Evolutionary conservation across 2,888 invertebrate genomes (phyloP).

Genomic region (Clitarchus hookeri): DNA sequence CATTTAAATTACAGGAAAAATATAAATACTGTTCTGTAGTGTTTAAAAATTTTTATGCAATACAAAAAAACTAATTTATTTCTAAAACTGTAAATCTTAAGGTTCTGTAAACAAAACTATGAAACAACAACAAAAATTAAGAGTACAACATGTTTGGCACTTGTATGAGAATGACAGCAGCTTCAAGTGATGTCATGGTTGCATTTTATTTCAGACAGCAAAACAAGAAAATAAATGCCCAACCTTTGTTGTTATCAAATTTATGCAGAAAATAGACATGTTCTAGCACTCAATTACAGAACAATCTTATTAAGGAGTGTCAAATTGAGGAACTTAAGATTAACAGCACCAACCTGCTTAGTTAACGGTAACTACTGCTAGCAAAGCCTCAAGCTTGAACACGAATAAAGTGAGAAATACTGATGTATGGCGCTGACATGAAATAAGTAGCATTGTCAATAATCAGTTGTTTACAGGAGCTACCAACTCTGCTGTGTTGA

Average conservation of each 20-base stretch:
- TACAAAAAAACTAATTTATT: no score
- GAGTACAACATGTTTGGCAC: not conserved
- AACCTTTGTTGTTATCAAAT: not conserved
- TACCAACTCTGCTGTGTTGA: not conserved
- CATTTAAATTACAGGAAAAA: not conserved
- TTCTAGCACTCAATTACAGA: not conserved
- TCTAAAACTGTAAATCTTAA: not conserved
- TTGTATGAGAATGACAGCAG: not conserved
- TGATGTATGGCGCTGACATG: not conserved
- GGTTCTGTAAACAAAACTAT: not conserved
- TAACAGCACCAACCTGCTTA: not conserved
- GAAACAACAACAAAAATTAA: not conserved
- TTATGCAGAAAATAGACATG: not conserved
- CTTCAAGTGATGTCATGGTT: conserved; percentile 6
- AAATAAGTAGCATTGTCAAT: not conserved
- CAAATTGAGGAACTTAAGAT: not conserved
- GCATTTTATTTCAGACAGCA: not conserved
- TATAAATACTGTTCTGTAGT: not conserved
- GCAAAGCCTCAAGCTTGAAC: not conserved
- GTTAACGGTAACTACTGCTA: not conserved
- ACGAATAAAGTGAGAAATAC: not conserved
- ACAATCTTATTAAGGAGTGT: not conserved
- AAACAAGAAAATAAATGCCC: not conserved
- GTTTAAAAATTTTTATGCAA: not conserved
- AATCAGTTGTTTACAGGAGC: not conserved